These are phyloP conservation scores for Chaenodraco wilsoni DNA, from an alignment of 2,797 vertebrate species.

Conservation along the genomic window DNA sequence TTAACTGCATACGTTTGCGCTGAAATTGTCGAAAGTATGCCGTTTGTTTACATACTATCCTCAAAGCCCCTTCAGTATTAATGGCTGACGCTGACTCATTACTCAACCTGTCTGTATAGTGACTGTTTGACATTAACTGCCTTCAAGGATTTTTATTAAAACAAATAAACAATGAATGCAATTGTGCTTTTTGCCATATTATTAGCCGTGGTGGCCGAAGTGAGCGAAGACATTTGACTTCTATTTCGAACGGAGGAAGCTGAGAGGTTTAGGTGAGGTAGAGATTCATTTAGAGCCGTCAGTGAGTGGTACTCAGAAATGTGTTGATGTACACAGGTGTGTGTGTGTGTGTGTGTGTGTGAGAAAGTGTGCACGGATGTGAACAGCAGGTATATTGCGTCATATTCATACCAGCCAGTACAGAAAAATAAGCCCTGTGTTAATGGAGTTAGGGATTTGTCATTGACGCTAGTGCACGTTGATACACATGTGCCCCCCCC, in stretches of 20 bases:
- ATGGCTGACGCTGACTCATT: too few relatives aligned
- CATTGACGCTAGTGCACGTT: constrained; percentile 72
- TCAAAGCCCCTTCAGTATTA: too few relatives aligned
- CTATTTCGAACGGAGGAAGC: constrained; percentile 27
- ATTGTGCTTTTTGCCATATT: constrained; percentile 1
- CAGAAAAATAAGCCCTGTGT: constrained; percentile 48
- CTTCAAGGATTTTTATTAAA: too few relatives aligned
- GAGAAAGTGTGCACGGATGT: neutral
- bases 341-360: neutral
- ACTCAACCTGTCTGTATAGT: too few relatives aligned
- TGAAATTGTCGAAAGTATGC: too few relatives aligned
- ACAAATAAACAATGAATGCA: too few relatives aligned
- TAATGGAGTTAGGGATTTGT: constrained; percentile 69
- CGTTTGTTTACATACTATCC: too few relatives aligned
- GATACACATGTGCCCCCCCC: constrained; percentile 67
- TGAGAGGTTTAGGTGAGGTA: constrained; percentile 35
- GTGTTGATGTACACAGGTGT: neutral
- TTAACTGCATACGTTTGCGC: too few relatives aligned
- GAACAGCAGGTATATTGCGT: constrained; percentile 61
- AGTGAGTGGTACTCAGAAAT: constrained; percentile 8
- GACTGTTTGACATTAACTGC: too few relatives aligned
- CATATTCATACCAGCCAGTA: constrained; percentile 49
- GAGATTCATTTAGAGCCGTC: constrained; percentile 24
- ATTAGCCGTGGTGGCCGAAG: neutral
- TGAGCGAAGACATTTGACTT: constrained; percentile 8